Evolutionary conservation across 2,888 invertebrate species (phyloP).

Genomic region (Drosophila neutralis): DNA sequence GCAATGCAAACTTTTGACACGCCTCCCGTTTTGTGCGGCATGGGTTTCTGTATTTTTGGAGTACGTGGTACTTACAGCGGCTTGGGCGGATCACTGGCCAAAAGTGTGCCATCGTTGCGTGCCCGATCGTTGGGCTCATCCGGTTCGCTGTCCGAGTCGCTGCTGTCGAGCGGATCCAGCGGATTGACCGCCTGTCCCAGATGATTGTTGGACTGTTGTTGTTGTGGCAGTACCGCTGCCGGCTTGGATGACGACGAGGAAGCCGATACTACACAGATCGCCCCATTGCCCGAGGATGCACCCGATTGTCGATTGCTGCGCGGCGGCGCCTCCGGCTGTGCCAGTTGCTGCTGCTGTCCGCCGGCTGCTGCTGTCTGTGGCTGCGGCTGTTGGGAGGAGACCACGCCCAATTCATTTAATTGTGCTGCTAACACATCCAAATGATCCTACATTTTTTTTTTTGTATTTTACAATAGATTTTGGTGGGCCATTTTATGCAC

Average conservation of each 20-base stretch:
- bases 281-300: slow-evolving; percentile 71
- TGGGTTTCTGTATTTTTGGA: neutral
- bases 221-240: slow-evolving; percentile 82
- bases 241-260: slow-evolving; percentile 75
- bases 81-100: slow-evolving; percentile 98
- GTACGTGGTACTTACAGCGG: slow-evolving; percentile 92
- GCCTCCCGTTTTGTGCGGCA: slow-evolving; percentile 50
- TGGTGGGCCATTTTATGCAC: slow-evolving; percentile 53
- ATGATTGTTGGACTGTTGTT: slow-evolving; percentile 84
- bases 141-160: slow-evolving; percentile 93
- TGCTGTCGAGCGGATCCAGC: slow-evolving; percentile 89
- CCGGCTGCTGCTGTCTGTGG: slow-evolving; percentile 79
- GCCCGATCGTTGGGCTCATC: slow-evolving; percentile 92
- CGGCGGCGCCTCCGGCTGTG: slow-evolving; percentile 90
- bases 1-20: slow-evolving; percentile 31
- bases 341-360: slow-evolving; percentile 77
- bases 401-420: slow-evolving; percentile 95
- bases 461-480: slow-evolving; percentile 68
- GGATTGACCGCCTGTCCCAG: slow-evolving; percentile 86
- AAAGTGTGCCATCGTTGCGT: slow-evolving; percentile 96
- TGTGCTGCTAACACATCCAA: slow-evolving; percentile 98
- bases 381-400: slow-evolving; percentile 86
- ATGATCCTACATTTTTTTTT: slow-evolving; percentile 88
- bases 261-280: slow-evolving; percentile 69
- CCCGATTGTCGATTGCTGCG: slow-evolving; percentile 86